A percentile compares a stretch with the other conserved stretches of the same genome.
phyloP scores from a whole-genome alignment of 2,113 vertebrate species.

The Hippocampus barbouri region DNA sequence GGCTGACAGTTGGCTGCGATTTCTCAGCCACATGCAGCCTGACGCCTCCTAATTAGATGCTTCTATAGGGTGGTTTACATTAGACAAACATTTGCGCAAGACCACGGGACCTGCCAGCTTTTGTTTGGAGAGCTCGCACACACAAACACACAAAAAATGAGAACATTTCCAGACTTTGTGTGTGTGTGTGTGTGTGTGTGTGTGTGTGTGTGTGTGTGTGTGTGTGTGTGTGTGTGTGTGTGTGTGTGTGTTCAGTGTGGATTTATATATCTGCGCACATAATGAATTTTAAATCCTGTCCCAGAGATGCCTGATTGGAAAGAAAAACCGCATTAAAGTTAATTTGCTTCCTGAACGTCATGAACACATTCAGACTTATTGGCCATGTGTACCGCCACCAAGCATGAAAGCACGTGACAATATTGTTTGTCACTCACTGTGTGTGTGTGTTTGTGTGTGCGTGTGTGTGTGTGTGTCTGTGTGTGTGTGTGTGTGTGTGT shows the following conservation, averaged over 20 bases:
- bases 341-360: slow-evolving; percentile 60
- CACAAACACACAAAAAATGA: slow-evolving; percentile 27
- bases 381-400: slow-evolving; percentile 57
- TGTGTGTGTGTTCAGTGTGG: slow-evolving; percentile 72
- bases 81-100: slow-evolving; percentile 72
- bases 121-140: slow-evolving; percentile 64
- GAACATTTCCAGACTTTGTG: slow-evolving; percentile 60
- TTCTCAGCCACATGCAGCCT: slow-evolving; percentile 68
- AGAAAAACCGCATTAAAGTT: slow-evolving; percentile 58
- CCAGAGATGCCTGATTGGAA: slow-evolving; percentile 60
- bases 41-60: slow-evolving; percentile 72
- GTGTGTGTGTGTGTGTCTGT: no score
- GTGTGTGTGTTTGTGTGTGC: no score
- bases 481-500: no score
- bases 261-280: slow-evolving; percentile 67
- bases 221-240: slow-evolving; percentile 69
- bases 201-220: slow-evolving; percentile 71
- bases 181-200: slow-evolving; percentile 62
- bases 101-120: slow-evolving; percentile 71
- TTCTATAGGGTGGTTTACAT: slow-evolving; percentile 70
- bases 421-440: neutral
- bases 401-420: slow-evolving; percentile 24
- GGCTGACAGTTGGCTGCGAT: slow-evolving; percentile 74
- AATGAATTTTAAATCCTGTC: slow-evolving; percentile 73
- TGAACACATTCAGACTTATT: slow-evolving; percentile 59